Evolutionary conservation across 2,113 vertebrate genomes (phyloP).

Genomic region (Cromileptes altivelis): DNA sequence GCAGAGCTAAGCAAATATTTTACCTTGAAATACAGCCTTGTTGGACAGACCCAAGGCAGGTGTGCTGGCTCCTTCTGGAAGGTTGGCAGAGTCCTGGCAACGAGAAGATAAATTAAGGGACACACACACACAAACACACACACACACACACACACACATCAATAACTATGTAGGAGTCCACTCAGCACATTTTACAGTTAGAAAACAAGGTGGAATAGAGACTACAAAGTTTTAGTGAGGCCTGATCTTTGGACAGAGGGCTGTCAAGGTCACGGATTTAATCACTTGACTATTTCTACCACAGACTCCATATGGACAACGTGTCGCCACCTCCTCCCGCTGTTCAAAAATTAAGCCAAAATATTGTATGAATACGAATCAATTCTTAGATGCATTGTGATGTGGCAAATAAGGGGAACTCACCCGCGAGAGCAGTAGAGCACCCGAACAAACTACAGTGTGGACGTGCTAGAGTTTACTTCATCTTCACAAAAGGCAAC

Average conservation of each 20-base stretch:
- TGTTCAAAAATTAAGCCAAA: no score
- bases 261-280: not conserved
- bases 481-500: no score
- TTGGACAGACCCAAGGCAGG: conserved; percentile 98
- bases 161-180: not conserved
- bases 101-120: conserved; percentile 1
- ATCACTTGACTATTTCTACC: not conserved
- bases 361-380: no score
- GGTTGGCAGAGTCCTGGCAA: conserved; percentile 82
- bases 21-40: conserved; percentile 97
- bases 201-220: conserved; percentile 6
- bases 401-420: no score
- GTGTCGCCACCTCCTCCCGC: no score
- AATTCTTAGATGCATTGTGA: no score
- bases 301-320: no score
- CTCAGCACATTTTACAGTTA: conserved; percentile 13
- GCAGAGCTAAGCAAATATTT: conserved; percentile 45
- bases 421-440: no score
- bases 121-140: not conserved
- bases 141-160: conserved; percentile 10
- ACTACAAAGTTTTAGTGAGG: not conserved
- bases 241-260: not conserved
- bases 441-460: no score
- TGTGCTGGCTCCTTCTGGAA: conserved; percentile 96
- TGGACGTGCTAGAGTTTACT: no score